phyloP scores from a whole-genome alignment of 2,797 vertebrate genomes.

The Prionace glauca region DNA sequence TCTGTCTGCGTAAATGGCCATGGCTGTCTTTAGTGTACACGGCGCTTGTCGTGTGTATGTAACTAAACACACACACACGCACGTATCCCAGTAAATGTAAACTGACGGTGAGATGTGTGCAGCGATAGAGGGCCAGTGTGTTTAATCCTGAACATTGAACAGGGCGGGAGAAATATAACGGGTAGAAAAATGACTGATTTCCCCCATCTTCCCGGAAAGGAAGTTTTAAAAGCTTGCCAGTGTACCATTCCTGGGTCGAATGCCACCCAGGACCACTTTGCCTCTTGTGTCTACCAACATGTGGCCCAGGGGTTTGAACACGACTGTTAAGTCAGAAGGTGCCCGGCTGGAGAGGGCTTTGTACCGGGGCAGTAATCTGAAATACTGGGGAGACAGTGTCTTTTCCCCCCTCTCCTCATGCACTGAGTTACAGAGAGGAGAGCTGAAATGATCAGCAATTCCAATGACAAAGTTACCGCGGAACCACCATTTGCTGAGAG shows the following conservation, averaged over 20 bases:
- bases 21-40: neutral
- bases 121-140: neutral
- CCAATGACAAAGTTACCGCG: neutral
- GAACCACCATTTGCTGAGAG: neutral
- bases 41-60: neutral
- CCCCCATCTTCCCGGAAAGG: neutral
- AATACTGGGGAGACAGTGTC: no score
- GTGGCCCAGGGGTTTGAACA: neutral
- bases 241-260: neutral
- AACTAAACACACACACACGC: neutral
- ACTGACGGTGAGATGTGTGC: neutral
- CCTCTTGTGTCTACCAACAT: neutral
- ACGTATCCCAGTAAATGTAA: neutral
- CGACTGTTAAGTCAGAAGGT: neutral
- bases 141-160: neutral
- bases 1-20: neutral
- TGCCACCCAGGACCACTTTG: neutral
- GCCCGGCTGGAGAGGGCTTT: neutral
- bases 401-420: no score
- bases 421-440: no score
- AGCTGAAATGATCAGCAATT: no score
- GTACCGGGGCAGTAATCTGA: no score
- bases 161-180: neutral
- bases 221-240: neutral
- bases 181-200: neutral